Percentiles rank a stretch among this genome's conserved stretches.
Conservation (phyloP, 1,140 invertebrate species). For the Mya arenaria region DNA sequence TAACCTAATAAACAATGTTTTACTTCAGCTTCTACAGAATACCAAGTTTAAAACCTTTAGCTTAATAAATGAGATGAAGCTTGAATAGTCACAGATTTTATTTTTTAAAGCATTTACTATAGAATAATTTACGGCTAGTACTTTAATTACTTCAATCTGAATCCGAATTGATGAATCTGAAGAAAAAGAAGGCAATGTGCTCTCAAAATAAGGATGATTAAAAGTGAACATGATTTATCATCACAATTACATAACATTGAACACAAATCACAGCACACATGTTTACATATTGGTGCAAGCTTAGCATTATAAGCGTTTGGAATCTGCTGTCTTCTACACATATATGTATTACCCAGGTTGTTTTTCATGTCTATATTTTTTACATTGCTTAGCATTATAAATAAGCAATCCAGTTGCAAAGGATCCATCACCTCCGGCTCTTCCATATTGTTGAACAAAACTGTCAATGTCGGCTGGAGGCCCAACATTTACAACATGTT, state of each 20-base stretch:
- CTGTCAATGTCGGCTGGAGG: slow-evolving; percentile 49
- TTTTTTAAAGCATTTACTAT: no score
- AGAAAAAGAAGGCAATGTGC: no score
- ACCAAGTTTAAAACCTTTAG: no score
- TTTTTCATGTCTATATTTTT: neutral
- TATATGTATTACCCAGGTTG: neutral
- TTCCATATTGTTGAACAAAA: slow-evolving; percentile 57
- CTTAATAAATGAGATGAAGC: no score
- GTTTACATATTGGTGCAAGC: neutral
- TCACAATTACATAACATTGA: neutral
- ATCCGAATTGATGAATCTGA: no score
- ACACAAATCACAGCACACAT: slow-evolving; percentile 13
- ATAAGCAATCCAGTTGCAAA: slow-evolving; percentile 35
- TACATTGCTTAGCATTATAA: slow-evolving; percentile 27
- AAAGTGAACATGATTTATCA: no score
- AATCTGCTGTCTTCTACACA: neutral
- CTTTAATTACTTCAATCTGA: no score
- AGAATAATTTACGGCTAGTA: no score
- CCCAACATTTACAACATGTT: slow-evolving; percentile 56
- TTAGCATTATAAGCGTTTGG: neutral
- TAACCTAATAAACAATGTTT: no score
- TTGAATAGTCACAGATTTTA: no score
- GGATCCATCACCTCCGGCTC: slow-evolving; percentile 49
- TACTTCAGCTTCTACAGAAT: no score
- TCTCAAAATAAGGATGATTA: no score